Percentiles rank a stretch among this genome's conserved stretches.
Evolutionary conservation across 2,797 vertebrate genomes (phyloP).

Genomic region (Silurus aristotelis): DNA sequence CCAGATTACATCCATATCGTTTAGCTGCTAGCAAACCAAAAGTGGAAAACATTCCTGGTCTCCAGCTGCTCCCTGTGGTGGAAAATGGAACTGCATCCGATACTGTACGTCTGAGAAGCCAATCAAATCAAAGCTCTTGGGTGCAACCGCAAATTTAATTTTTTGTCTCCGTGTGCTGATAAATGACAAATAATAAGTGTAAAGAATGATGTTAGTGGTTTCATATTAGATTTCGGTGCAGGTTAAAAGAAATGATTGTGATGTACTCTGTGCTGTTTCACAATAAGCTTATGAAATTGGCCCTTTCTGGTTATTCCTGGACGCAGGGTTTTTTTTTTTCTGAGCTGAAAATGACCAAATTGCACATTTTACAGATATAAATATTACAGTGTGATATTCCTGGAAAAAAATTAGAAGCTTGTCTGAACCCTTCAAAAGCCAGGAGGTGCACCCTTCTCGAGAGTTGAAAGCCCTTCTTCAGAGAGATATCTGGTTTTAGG

Average conservation of each 20-base stretch:
- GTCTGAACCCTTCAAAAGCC: background rate
- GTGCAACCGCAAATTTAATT: background rate
- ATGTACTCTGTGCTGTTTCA: background rate
- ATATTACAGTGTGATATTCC: background rate
- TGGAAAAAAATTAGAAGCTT: background rate
- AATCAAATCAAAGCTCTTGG: background rate
- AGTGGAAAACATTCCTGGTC: constrained; percentile 2
- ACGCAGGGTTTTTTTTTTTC: background rate
- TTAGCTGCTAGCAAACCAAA: background rate
- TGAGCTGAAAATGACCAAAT: background rate
- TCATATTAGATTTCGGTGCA: constrained; percentile 1
- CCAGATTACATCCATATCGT: constrained; percentile 1
- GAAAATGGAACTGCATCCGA: background rate
- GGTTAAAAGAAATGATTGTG: constrained; percentile 13
- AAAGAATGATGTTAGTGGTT: constrained; percentile 3
- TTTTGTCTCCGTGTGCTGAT: background rate
- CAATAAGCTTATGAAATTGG: background rate
- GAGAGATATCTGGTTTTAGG: background rate
- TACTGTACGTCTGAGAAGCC: background rate
- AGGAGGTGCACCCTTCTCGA: background rate
- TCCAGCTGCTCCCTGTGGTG: constrained; percentile 33
- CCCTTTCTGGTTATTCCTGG: background rate
- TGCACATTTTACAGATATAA: background rate
- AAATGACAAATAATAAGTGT: constrained; percentile 8
- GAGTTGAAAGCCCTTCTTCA: background rate